phyloP scores from a whole-genome alignment of 2,113 vertebrate genomes.

The Pavo muticus region DNA sequence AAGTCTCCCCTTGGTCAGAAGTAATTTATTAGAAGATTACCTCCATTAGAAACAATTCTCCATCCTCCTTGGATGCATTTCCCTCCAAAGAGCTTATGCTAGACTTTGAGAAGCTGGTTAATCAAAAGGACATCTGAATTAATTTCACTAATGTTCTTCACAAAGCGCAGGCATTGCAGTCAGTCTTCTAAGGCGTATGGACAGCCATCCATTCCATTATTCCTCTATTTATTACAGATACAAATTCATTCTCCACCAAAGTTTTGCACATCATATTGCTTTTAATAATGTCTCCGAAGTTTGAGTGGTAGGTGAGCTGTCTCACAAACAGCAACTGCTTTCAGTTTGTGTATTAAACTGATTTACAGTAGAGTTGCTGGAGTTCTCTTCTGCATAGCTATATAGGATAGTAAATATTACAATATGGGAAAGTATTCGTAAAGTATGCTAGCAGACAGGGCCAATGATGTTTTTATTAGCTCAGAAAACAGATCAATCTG shows the following conservation, averaged over 20 bases:
- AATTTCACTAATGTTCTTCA: conserved; percentile 59
- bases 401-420: conserved; percentile 55
- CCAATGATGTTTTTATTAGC: conserved; percentile 45
- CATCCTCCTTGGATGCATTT: conserved; percentile 65
- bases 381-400: neutral
- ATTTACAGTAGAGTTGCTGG: conserved; percentile 23
- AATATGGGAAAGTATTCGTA: conserved; percentile 13
- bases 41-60: conserved; percentile 72
- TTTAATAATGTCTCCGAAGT: neutral
- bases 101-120: conserved; percentile 66
- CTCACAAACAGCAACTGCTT: conserved; percentile 26
- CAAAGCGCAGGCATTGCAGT: conserved; percentile 16
- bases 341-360: neutral
- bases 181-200: neutral
- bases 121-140: conserved; percentile 55
- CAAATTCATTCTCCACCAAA: conserved; percentile 23
- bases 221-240: conserved; percentile 13
- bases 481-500: conserved; percentile 55
- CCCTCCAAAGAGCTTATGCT: conserved; percentile 61
- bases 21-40: conserved; percentile 77
- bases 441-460: conserved; percentile 38
- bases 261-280: neutral
- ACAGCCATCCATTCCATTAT: neutral
- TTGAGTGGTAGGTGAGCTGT: neutral
- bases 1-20: conserved; percentile 57